Evolutionary conservation across 2,113 vertebrate genomes (phyloP).

Genomic region (Coptodon rendalli): DNA sequence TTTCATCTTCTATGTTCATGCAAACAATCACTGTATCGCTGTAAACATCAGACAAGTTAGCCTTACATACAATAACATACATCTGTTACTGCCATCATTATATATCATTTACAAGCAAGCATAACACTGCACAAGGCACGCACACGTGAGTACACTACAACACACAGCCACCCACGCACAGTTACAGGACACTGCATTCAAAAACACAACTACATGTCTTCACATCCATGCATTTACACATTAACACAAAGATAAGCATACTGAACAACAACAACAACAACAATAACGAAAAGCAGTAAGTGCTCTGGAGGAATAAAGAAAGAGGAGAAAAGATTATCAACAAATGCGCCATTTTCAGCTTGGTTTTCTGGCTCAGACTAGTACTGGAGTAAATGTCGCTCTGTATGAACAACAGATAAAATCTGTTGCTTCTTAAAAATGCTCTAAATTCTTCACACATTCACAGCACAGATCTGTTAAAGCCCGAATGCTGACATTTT

Average conservation of each 20-base stretch:
- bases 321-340: not conserved
- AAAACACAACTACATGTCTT: not conserved
- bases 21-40: not conserved
- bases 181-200: not conserved
- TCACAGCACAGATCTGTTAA: not conserved
- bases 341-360: not conserved
- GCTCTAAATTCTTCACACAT: not conserved
- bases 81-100: not conserved
- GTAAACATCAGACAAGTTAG: not conserved
- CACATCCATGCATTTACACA: not conserved
- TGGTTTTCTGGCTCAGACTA: not conserved
- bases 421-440: not conserved
- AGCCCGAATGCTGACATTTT: not conserved
- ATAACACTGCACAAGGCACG: not conserved
- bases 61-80: not conserved
- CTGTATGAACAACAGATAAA: not conserved
- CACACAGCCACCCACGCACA: not conserved
- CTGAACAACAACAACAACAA: not conserved
- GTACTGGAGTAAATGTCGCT: not conserved
- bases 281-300: not conserved
- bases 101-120: not conserved
- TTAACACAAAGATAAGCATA: not conserved
- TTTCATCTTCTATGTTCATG: not conserved
- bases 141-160: not conserved
- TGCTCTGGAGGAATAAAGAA: not conserved